phyloP scores from a whole-genome alignment of 2,113 vertebrate genomes.

The Rhipidura dahli region DNA sequence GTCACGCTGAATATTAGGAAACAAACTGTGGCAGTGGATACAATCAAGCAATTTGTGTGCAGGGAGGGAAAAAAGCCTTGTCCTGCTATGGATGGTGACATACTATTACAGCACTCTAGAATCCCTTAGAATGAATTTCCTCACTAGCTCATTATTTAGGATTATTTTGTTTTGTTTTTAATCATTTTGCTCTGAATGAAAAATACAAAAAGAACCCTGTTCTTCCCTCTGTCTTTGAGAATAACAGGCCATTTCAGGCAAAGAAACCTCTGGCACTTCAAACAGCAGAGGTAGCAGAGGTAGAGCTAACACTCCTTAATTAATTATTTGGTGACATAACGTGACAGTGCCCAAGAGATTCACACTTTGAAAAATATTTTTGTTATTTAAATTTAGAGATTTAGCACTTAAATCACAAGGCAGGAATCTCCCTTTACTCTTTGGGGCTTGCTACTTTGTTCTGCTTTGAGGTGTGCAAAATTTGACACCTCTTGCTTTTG shows the following conservation, averaged over 20 bases:
- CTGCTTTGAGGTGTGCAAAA: not conserved
- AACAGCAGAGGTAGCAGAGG: not conserved
- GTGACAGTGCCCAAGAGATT: constrained; percentile 5
- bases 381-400: constrained; percentile 24
- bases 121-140: not conserved
- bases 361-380: constrained; percentile 6
- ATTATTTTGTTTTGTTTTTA: not conserved
- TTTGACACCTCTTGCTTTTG: not conserved
- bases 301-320: not conserved
- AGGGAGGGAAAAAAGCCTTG: not conserved
- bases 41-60: not conserved
- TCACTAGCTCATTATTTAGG: not conserved
- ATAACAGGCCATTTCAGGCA: not conserved
- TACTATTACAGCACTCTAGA: not conserved
- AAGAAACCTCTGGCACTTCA: constrained; percentile 25
- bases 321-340: not conserved
- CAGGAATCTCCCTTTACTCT: not conserved
- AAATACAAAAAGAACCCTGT: not conserved
- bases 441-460: not conserved
- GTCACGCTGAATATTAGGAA: not conserved
- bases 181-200: not conserved
- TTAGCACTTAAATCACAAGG: not conserved
- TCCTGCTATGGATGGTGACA: not conserved
- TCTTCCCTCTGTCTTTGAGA: not conserved
- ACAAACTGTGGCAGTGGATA: not conserved